Percentiles rank a stretch among this genome's conserved stretches.
These are phyloP conservation scores for Eubasilissa splendida DNA, from an alignment of 2,888 invertebrate species.

Conservation along the genomic window DNA sequence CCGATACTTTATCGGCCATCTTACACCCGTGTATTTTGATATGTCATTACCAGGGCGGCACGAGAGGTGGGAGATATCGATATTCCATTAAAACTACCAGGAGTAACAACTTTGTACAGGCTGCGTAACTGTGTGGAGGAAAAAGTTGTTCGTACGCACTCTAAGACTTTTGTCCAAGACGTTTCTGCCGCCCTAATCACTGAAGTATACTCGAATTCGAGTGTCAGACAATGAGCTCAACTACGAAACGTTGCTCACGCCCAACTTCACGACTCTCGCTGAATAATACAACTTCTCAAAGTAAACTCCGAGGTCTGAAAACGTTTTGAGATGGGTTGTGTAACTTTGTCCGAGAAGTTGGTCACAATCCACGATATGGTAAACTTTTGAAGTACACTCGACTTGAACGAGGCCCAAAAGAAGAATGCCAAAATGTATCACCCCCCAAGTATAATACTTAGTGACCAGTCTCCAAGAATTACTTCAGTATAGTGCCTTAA, in stretches of 20 bases:
- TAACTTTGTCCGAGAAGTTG: constrained; percentile 23
- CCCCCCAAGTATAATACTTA: not conserved
- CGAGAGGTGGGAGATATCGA: constrained; percentile 20
- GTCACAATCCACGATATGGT: constrained; percentile 40
- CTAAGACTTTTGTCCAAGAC: constrained; percentile 30
- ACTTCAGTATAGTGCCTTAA: not conserved
- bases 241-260: not conserved
- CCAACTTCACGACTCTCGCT: not conserved
- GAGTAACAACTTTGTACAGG: not conserved
- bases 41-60: constrained; percentile 9
- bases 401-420: constrained; percentile 32
- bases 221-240: not conserved
- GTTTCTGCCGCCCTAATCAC: constrained; percentile 51
- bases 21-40: constrained; percentile 21
- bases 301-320: not conserved
- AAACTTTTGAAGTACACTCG: constrained; percentile 38
- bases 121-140: not conserved
- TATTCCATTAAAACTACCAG: constrained; percentile 31
- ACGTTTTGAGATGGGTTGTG: not conserved
- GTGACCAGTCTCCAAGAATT: constrained; percentile 16
- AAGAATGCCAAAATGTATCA: constrained; percentile 24
- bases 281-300: not conserved
- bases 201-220: constrained; percentile 33
- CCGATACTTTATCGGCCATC: constrained; percentile 22
- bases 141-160: constrained; percentile 23